Evolutionary conservation across 2,797 vertebrate species (phyloP), one percentile per base, ranked within the genome.

Genomic region (Chaunax sp.): DNA sequence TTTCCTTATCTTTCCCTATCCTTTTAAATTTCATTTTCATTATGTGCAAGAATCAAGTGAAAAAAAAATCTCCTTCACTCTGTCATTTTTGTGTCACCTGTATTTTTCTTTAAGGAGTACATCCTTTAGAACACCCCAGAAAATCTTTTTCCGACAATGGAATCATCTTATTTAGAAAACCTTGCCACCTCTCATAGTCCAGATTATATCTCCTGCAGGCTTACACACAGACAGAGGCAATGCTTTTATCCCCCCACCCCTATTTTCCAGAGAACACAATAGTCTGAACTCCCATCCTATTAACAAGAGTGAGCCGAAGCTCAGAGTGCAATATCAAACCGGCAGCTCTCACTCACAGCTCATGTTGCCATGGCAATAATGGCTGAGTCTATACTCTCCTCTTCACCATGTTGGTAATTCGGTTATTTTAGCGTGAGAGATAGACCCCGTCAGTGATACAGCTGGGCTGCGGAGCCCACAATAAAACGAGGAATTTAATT

Each of bases 321-420:
- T 79, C 79, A 60, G 62, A 77, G 79, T 56, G 81, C 84, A 88
- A 85, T 85, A 86, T 86, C 82, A 84, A 77, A 81, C 69, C 56
- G 12, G 55, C 78, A 59, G 68, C 70, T 71, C 72, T 25, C 35
- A 13, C 78, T 73, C 77, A 57, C 71, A 40, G 71, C 81, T 82
- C 86, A 82, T 54, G 90, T 93, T 92, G 86, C 90, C 88, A 93
- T 93, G 89, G 87, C 28, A 30, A 92, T 91, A 84, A 84, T 81
- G 87, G 80, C 25, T 37, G 86, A 80, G 84, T 85, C 86, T 78
- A 80, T 74, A 70, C 76, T 69, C 81, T 80, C 72, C 58, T 74
- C 60, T 69, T 79, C 46, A 43, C 80, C 80, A 37, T 64, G 72
- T 76, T 19, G 56, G 77, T 89, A 87, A 91, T 87, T 87, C 51